Conservation (phyloP, 2,888 invertebrate species). For the Dolichopus griseipennis region DNA sequence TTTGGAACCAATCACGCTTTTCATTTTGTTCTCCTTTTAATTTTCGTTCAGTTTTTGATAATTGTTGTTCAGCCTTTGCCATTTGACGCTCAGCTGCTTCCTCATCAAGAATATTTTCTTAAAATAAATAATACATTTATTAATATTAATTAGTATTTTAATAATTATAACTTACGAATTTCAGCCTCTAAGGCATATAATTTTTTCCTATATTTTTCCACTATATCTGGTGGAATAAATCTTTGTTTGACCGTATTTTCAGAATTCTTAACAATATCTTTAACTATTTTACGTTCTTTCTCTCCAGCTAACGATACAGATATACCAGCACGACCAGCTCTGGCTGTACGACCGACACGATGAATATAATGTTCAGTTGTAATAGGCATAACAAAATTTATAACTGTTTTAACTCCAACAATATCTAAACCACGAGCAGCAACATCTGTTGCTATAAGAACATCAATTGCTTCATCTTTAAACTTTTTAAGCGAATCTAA, state of each 20-base stretch:
- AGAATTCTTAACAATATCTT: conserved; percentile 82
- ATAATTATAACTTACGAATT: conserved; percentile 48
- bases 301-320: conserved; percentile 94
- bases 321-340: conserved; percentile 87
- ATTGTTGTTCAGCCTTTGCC: conserved; percentile 75
- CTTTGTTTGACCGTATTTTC: conserved; percentile 78
- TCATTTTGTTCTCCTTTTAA: conserved; percentile 46
- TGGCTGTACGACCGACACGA: conserved; percentile 86
- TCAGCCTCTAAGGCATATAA: conserved; percentile 67
- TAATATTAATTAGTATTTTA: too few species aligned
- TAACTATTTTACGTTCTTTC: conserved; percentile 80
- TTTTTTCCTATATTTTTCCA: conserved; percentile 73
- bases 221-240: conserved; percentile 78
- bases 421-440: conserved; percentile 91
- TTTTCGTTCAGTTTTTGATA: conserved; percentile 60
- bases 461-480: conserved; percentile 72
- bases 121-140: background rate
- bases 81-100: conserved; percentile 75
- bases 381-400: conserved; percentile 93
- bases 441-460: conserved; percentile 90
- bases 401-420: conserved; percentile 91
- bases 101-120: conserved; percentile 67
- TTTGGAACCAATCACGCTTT: conserved; percentile 77
- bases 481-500: conserved; percentile 81
- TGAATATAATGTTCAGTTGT: conserved; percentile 95